A percentile compares a stretch with the other conserved stretches of the same genome.
phyloP scores from a whole-genome alignment of 1,140 invertebrate genomes.

The Schlechtendalia chinensis region DNA sequence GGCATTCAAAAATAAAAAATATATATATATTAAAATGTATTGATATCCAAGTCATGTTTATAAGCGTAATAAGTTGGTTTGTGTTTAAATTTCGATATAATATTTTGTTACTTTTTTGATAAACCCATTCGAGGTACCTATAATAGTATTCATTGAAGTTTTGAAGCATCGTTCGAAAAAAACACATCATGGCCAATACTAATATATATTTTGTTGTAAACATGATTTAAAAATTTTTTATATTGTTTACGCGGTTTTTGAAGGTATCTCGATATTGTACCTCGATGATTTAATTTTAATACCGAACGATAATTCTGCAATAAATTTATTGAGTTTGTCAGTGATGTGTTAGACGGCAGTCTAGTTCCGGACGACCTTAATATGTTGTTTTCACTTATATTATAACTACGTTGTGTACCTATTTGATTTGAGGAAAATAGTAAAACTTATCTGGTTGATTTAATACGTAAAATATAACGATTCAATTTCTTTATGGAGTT shows the following conservation, averaged over 20 bases:
- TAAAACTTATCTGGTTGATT: not conserved
- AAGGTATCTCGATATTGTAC: not conserved
- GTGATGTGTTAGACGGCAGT: not conserved
- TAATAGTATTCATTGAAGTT: too few relatives aligned
- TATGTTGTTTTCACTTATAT: conserved; percentile 14
- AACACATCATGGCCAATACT: too few relatives aligned
- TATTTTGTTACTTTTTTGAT: too few relatives aligned
- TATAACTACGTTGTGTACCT: not conserved
- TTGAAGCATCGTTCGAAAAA: too few relatives aligned
- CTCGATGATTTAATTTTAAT: conserved; percentile 1
- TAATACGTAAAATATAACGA: conserved; percentile 8
- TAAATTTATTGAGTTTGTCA: not conserved
- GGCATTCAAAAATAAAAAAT: too few relatives aligned
- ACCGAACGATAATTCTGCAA: not conserved
- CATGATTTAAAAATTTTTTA: too few relatives aligned
- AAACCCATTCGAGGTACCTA: too few relatives aligned
- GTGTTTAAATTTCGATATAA: too few relatives aligned
- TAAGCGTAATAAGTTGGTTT: too few relatives aligned
- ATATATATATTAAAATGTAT: too few relatives aligned
- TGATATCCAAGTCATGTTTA: too few relatives aligned
- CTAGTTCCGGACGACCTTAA: not conserved
- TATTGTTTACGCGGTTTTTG: not conserved
- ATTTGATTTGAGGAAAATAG: not conserved
- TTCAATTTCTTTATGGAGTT: conserved; percentile 12
- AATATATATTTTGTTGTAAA: too few relatives aligned